These are phyloP conservation scores for Drosophila melanogaster DNA, from an alignment of 1,140 invertebrate genomes.

Conservation along the genomic window Release_6_plus_ISO1_MT NT_033777.3:20036501-20037000, in stretches of 20 bases:
- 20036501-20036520: conserved; percentile 76
- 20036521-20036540: conserved; percentile 61
- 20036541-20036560: conserved; percentile 73
- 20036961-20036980: conserved; percentile 53
- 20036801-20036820: conserved; percentile 32
- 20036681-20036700: conserved; percentile 65
- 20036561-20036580: conserved; percentile 63
- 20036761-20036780: conserved; percentile 71
- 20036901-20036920: not conserved
- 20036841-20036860: conserved; percentile 40
- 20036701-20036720: conserved; percentile 54
- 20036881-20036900: conserved; percentile 39
- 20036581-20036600: conserved; percentile 75
- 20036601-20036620: conserved; percentile 76
- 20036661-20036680: conserved; percentile 69
- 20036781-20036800: conserved; percentile 42
- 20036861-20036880: conserved; percentile 74
- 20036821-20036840: conserved; percentile 67
- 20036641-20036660: conserved; percentile 55
- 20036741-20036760: conserved; percentile 35
- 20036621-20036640: conserved; percentile 61
- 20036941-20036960: conserved; percentile 43
- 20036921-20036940: conserved; percentile 23
- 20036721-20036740: conserved; percentile 70
- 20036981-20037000: conserved; percentile 26